These are phyloP conservation scores for Pogonomyrmex californicus DNA, from an alignment of 1,140 invertebrate species.

Conservation along the genomic window DNA sequence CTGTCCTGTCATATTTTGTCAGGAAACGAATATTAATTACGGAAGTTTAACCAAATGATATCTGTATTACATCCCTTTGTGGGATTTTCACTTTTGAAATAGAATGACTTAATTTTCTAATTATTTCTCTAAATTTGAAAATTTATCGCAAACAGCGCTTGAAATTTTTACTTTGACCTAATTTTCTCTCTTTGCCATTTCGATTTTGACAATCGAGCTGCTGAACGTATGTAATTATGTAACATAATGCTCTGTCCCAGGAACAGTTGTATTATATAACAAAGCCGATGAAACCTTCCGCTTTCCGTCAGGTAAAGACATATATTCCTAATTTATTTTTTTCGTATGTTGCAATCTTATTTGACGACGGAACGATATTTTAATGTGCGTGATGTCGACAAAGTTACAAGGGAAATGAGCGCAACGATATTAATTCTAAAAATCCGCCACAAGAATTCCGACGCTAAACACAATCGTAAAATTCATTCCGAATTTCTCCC, in stretches of 20 bases:
- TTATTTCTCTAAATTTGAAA: background rate
- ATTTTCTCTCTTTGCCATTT: no score
- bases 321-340: background rate
- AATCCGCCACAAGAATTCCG: background rate
- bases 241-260: no score
- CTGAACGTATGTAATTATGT: no score
- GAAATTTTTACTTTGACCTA: no score
- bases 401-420: background rate
- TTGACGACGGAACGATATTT: background rate
- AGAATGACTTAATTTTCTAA: background rate
- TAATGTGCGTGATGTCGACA: background rate
- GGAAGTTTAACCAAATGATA: background rate
- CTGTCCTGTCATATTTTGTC: conserved; percentile 18
- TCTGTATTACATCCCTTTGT: background rate
- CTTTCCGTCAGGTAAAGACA: background rate
- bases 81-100: background rate
- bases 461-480: conserved; percentile 33
- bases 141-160: background rate
- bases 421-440: conserved; percentile 28
- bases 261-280: no score
- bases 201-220: no score
- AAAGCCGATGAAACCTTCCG: no score
- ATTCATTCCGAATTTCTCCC: conserved; percentile 11
- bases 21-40: conserved; percentile 33
- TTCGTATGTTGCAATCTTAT: background rate